These are phyloP conservation scores for Yponomeuta cagnagella DNA, from an alignment of 2,888 invertebrate genomes.

Conservation along the genomic window DNA sequence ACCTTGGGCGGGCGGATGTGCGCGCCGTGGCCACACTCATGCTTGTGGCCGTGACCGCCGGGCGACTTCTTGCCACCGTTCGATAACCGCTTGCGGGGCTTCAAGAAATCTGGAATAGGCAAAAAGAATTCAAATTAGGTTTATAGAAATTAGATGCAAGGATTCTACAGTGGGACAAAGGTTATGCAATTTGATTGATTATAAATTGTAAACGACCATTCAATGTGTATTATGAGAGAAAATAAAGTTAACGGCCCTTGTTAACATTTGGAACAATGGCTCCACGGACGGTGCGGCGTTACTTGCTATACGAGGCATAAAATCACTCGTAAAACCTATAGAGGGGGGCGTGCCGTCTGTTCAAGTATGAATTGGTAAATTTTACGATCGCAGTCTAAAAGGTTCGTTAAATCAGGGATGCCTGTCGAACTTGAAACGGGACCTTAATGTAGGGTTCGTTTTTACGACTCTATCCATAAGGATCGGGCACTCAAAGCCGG, in stretches of 20 bases:
- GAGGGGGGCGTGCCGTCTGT: slow-evolving; percentile 30
- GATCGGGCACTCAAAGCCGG: slow-evolving; percentile 31
- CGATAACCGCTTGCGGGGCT: slow-evolving; percentile 77
- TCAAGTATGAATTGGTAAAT: slow-evolving; percentile 36
- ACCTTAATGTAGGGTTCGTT: slow-evolving; percentile 36
- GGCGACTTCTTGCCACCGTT: slow-evolving; percentile 69
- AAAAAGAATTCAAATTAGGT: slow-evolving; percentile 12
- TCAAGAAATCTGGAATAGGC: slow-evolving; percentile 79
- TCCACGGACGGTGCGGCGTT: slow-evolving; percentile 22
- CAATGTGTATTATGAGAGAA: background rate
- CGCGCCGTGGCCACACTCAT: slow-evolving; percentile 62
- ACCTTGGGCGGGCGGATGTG: slow-evolving; percentile 70
- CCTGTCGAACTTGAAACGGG: slow-evolving; percentile 21
- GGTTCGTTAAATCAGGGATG: slow-evolving; percentile 50
- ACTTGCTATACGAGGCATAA: slow-evolving; percentile 36
- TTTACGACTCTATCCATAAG: slow-evolving; percentile 63
- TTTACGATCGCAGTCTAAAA: slow-evolving; percentile 51
- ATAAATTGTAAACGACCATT: background rate
- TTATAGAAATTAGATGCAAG: too few relatives aligned
- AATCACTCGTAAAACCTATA: slow-evolving; percentile 45
- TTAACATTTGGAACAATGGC: slow-evolving; percentile 34
- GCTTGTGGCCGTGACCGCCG: slow-evolving; percentile 52
- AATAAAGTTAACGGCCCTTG: slow-evolving; percentile 26
- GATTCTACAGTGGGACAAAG: background rate
- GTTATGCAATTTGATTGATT: background rate